Evolutionary conservation across 2,888 invertebrate genomes (phyloP).

Genomic region (Rhamnusium bicolor): DNA sequence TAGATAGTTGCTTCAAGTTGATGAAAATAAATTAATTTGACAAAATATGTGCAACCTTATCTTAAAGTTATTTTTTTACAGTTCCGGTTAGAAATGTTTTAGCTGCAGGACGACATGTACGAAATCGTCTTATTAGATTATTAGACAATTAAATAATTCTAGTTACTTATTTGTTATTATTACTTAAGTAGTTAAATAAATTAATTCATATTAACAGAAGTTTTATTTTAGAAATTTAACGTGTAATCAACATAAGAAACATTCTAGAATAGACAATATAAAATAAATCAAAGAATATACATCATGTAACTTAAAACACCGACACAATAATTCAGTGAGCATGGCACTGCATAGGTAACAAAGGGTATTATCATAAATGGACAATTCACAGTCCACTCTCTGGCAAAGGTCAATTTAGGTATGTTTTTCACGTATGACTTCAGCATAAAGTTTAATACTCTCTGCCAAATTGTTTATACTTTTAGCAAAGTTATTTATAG

Average conservation of each 20-base stretch:
- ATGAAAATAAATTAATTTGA: too few species aligned
- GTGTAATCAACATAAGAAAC: neutral
- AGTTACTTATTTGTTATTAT: too few species aligned
- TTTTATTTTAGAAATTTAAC: neutral
- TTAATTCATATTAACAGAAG: too few species aligned
- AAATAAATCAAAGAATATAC: neutral
- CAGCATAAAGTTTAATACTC: neutral
- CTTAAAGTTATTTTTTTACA: too few species aligned
- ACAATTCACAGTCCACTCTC: too few species aligned
- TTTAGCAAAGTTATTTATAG: neutral
- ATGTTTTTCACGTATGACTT: neutral
- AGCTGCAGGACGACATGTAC: too few species aligned
- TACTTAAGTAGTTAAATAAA: too few species aligned
- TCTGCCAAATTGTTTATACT: neutral
- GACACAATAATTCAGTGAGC: neutral
- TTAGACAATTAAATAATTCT: too few species aligned
- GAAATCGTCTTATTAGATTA: too few species aligned
- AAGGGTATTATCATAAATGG: neutral
- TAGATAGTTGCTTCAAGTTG: too few species aligned
- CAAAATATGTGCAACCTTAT: too few species aligned
- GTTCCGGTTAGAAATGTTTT: too few species aligned
- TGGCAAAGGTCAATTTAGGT: neutral
- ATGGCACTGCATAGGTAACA: neutral
- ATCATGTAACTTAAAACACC: neutral
- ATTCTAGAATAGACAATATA: neutral